Evolutionary conservation across 2,888 invertebrate genomes (phyloP).

Genomic region (Leptopilina myrica): DNA sequence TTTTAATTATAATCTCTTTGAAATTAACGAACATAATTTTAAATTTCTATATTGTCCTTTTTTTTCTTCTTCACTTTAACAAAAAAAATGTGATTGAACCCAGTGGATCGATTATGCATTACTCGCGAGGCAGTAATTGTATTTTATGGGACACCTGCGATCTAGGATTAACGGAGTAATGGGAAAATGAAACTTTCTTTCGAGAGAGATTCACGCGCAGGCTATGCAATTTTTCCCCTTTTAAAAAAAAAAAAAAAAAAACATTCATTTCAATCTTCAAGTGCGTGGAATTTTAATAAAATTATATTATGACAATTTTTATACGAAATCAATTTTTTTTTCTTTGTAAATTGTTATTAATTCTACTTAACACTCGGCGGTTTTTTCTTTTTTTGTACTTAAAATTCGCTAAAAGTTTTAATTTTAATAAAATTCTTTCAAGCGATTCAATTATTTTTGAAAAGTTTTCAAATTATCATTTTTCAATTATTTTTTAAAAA

Average conservation of each 20-base stretch:
- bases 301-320: too few relatives aligned
- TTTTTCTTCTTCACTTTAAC: background rate
- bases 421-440: too few relatives aligned
- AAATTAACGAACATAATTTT: background rate
- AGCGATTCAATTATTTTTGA: too few relatives aligned
- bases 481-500: too few relatives aligned
- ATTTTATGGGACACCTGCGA: slow-evolving; percentile 28
- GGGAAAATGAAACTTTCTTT: background rate
- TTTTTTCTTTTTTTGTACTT: too few relatives aligned
- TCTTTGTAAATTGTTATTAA: too few relatives aligned
- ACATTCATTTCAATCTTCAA: too few relatives aligned
- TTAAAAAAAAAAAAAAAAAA: background rate
- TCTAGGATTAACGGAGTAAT: background rate
- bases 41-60: background rate
- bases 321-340: too few relatives aligned
- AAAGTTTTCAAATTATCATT: too few relatives aligned
- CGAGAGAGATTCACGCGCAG: background rate
- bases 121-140: slow-evolving; percentile 17
- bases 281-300: too few relatives aligned
- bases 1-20: background rate
- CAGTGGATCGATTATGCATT: slow-evolving; percentile 21
- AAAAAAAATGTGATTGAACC: slow-evolving; percentile 6
- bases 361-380: too few relatives aligned
- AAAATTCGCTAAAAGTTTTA: too few relatives aligned
- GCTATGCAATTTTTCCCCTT: background rate